A percentile compares a stretch with the other conserved stretches of the same genome.
Conservation (phyloP, 2,888 invertebrate species). For the Oscheius sp. region DNA sequence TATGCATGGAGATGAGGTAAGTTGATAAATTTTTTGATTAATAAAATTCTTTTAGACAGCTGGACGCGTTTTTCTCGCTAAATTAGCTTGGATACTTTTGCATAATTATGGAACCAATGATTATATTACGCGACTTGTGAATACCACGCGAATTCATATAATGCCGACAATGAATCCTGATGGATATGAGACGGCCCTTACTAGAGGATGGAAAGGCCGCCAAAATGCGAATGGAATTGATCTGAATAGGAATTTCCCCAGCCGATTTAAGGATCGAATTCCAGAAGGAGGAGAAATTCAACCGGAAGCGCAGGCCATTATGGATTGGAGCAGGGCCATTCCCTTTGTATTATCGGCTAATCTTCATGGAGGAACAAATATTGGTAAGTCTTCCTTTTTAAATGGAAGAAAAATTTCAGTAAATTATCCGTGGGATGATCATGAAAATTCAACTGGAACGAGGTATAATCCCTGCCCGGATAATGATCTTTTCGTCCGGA, state of each 20-base stretch:
- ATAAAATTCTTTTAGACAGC: slow-evolving; percentile 75
- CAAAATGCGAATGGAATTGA: slow-evolving; percentile 84
- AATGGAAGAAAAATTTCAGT: too few relatives aligned
- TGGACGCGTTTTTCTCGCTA: slow-evolving; percentile 85
- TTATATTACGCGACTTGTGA: slow-evolving; percentile 83
- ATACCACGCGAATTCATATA: slow-evolving; percentile 88
- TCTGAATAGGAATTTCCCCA: slow-evolving; percentile 91
- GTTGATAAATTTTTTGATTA: background rate
- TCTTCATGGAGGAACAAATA: slow-evolving; percentile 81
- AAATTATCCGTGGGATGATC: slow-evolving; percentile 96
- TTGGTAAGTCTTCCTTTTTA: slow-evolving; percentile 76
- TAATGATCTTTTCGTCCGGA: slow-evolving; percentile 65
- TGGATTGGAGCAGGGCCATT: slow-evolving; percentile 71
- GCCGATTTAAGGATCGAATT: slow-evolving; percentile 77
- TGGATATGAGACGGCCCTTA: slow-evolving; percentile 80
- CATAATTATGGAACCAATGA: slow-evolving; percentile 83
- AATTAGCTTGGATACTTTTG: slow-evolving; percentile 87
- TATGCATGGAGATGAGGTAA: slow-evolving; percentile 93
- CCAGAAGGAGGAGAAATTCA: slow-evolving; percentile 44
- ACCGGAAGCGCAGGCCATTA: slow-evolving; percentile 73
- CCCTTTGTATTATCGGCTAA: slow-evolving; percentile 72
- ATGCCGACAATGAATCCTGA: slow-evolving; percentile 98
- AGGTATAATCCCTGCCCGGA: slow-evolving; percentile 59
- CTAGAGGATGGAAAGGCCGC: slow-evolving; percentile 41
- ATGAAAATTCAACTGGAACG: slow-evolving; percentile 72